Conservation (phyloP, 2,888 invertebrate species). For the Eutolmus rufibarbis region DNA sequence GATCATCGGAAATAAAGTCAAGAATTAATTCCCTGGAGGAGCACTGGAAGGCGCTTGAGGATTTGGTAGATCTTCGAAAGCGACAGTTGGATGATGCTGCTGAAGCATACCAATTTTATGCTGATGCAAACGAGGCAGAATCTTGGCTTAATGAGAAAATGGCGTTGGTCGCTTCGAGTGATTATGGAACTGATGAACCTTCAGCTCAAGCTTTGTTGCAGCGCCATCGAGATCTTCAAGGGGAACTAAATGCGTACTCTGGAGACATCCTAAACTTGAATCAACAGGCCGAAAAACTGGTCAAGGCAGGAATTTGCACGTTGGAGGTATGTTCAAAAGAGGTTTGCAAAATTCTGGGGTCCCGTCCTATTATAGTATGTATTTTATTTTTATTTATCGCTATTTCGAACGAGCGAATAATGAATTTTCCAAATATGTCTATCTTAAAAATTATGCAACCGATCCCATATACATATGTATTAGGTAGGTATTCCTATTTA, state of each 20-base stretch:
- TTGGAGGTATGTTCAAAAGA: constrained; percentile 53
- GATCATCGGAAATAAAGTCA: constrained; percentile 80
- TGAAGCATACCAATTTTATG: constrained; percentile 96
- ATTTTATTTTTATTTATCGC: neutral
- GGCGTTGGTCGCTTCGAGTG: constrained; percentile 85
- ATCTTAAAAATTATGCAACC: too few relatives aligned
- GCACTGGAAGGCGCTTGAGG: constrained; percentile 90
- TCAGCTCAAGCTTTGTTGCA: constrained; percentile 87
- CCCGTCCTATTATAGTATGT: neutral
- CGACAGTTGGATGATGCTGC: constrained; percentile 85
- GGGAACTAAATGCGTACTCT: constrained; percentile 86
- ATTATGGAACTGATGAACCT: constrained; percentile 92
- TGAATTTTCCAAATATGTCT: too few relatives aligned
- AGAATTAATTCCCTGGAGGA: constrained; percentile 79
- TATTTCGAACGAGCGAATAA: neutral
- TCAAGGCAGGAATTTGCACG: constrained; percentile 75
- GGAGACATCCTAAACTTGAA: constrained; percentile 85
- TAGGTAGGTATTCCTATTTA: too few relatives aligned
- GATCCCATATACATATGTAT: too few relatives aligned
- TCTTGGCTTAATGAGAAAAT: constrained; percentile 97
- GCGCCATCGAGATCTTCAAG: constrained; percentile 85
- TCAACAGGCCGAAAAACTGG: constrained; percentile 78
- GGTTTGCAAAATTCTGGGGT: neutral
- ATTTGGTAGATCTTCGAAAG: constrained; percentile 76
- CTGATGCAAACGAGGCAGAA: constrained; percentile 97